A percentile compares a stretch with the other conserved stretches of the same genome.
Conservation (phyloP, 1,140 invertebrate genomes). For the Nasonia giraulti region DNA sequence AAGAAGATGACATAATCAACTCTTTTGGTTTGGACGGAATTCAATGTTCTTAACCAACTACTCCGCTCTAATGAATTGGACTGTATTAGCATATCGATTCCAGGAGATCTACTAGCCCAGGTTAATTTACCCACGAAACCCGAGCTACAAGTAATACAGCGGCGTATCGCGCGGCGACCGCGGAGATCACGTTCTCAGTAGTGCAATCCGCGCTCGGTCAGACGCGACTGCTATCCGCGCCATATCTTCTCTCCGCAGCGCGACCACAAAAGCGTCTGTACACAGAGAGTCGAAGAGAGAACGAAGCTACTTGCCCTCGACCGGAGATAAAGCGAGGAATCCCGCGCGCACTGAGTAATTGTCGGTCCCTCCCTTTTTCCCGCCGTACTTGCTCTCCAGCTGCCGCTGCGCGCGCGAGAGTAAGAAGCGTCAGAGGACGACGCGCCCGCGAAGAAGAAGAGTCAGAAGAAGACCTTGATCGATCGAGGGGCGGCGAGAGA, state of each 20-base stretch:
- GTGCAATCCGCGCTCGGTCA: neutral
- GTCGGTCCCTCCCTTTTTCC: slow-evolving; percentile 5
- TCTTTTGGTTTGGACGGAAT: neutral
- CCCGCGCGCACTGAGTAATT: slow-evolving; percentile 1
- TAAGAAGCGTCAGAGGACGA: slow-evolving; percentile 5
- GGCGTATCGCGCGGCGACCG: too few species aligned
- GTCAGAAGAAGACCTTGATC: slow-evolving; percentile 37
- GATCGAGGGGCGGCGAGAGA: slow-evolving; percentile 17
- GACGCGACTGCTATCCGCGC: neutral
- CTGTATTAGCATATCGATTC: too few species aligned
- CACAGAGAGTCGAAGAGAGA: neutral
- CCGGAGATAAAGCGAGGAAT: neutral
- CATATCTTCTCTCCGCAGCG: neutral
- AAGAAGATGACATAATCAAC: too few species aligned
- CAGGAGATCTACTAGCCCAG: too few species aligned
- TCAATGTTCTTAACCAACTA: neutral
- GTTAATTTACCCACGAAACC: too few species aligned
- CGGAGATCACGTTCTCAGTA: neutral
- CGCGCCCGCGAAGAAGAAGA: neutral
- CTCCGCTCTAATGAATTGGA: too few species aligned
- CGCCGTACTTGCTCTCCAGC: neutral
- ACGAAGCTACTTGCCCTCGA: neutral
- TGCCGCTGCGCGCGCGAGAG: neutral
- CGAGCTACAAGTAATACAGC: too few species aligned
- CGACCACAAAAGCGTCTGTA: neutral